Evolutionary conservation across 1,140 invertebrate species (phyloP), one percentile per base, ranked within the genome.

Genomic region (Drosophila simulans): DNA sequence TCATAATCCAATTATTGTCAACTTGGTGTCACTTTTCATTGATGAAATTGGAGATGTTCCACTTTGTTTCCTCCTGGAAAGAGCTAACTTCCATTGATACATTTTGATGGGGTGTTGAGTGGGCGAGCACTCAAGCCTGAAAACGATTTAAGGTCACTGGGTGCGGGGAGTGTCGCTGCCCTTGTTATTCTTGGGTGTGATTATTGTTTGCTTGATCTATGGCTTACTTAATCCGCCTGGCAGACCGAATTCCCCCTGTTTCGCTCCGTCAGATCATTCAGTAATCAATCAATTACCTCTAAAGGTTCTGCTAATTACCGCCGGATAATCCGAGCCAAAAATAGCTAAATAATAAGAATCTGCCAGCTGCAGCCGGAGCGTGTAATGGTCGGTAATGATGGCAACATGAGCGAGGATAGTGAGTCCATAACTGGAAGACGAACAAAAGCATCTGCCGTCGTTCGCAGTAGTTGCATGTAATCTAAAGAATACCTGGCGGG

Each of bases 401-500:
- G 86, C 78, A 76, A 64, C 27, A n/a, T 15, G 3, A 54, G 46
- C n/a, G 39, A 58, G 56, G 57, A 42, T 76, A 60, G 10, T 77
- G 66, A 76, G 58, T 75, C 65, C 48, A 20, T 12, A 51, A 31
- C 5, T 27, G 31, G 56, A 20, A 39, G 48, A 40, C 35, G 69
- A 66, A 74, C 73, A 74, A 74, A 77, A 77, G 62, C 73, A 77
- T 77, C 74, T 77, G 63, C 73, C 64, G 48, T 54, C 43, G 22
- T 46, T 52, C 17, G 40, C 22, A 71, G 46, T 54, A 57, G 53
- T 77, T 66, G 60, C 70, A 71, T 81, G 79, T 83, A 88, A 83
- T 79, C 83, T 79, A 88, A 86, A 88, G 83, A 86, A 88, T 86
- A 83, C 83, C 79, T 88, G 79, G 52, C 35, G 75, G 76, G 39